Evolutionary conservation across 2,888 invertebrate genomes (phyloP).

Genomic region (Anthrax anthrax): DNA sequence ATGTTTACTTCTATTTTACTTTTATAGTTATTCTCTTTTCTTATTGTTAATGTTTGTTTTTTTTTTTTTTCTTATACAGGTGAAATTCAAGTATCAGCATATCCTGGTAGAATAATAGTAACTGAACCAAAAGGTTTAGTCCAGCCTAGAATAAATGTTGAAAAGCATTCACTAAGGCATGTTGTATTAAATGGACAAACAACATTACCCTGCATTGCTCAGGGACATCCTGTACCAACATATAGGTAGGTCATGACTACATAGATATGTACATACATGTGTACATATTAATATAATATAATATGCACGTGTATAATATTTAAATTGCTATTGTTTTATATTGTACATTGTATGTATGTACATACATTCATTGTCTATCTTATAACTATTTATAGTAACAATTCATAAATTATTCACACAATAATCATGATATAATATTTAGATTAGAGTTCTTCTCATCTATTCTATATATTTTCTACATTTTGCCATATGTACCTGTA

Average conservation of each 20-base stretch:
- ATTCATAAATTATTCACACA: too few relatives aligned
- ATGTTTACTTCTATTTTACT: too few relatives aligned
- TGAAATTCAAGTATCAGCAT: slow-evolving; percentile 51
- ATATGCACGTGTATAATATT: too few relatives aligned
- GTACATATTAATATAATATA: too few relatives aligned
- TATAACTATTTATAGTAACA: too few relatives aligned
- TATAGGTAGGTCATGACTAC: slow-evolving; percentile 44
- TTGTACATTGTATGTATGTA: too few relatives aligned
- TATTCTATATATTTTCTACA: too few relatives aligned
- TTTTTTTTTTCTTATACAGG: slow-evolving; percentile 18
- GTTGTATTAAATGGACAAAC: slow-evolving; percentile 58
- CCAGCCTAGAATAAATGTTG: slow-evolving; percentile 56
- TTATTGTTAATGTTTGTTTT: neutral
- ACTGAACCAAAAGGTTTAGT: slow-evolving; percentile 62
- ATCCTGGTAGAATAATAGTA: slow-evolving; percentile 48
- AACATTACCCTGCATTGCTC: slow-evolving; percentile 62
- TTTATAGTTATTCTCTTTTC: neutral
- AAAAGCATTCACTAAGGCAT: slow-evolving; percentile 52
- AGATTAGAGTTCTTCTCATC: too few relatives aligned
- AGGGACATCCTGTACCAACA: slow-evolving; percentile 66
- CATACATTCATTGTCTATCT: too few relatives aligned
- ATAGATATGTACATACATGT: neutral
- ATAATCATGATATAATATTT: too few relatives aligned
- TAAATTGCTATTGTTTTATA: too few relatives aligned
- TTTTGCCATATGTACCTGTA: too few relatives aligned